Conservation (phyloP, 2,888 invertebrate genomes). For the Stenchaetothrips biformis region DNA sequence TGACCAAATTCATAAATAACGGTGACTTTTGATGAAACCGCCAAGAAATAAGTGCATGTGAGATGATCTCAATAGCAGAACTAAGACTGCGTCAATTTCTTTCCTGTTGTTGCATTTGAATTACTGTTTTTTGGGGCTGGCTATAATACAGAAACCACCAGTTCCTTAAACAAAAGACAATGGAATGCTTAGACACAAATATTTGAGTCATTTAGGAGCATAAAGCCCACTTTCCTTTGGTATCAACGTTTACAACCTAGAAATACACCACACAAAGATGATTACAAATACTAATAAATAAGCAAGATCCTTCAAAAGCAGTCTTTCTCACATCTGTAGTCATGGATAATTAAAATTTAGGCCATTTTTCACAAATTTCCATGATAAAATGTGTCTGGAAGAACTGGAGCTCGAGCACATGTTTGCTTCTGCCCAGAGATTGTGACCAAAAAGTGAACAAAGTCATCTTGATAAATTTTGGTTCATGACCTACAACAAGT, state of each 20-base stretch:
- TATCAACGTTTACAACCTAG: conserved; percentile 37
- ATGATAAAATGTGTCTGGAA: background rate
- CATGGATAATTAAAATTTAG: background rate
- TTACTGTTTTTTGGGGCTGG: background rate
- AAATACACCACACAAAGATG: conserved; percentile 39
- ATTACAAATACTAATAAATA: conserved; percentile 37
- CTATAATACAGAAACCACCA: conserved; percentile 1
- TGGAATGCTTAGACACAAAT: conserved; percentile 39
- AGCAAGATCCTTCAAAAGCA: conserved; percentile 38
- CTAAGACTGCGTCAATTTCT: background rate
- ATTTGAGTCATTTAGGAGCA: background rate
- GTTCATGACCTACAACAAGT: too few species aligned
- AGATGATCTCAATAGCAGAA: background rate
- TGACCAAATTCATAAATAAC: background rate
- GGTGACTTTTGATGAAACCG: background rate
- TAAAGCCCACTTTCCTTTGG: conserved; percentile 13
- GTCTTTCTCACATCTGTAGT: conserved; percentile 30
- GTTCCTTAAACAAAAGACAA: conserved; percentile 38
- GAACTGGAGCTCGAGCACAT: background rate
- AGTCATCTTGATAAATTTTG: too few species aligned
- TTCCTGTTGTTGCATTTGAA: background rate
- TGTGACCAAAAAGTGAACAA: too few species aligned
- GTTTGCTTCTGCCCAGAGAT: too few species aligned
- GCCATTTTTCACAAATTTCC: conserved; percentile 4
- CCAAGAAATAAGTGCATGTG: background rate